Conservation (phyloP, 1,140 invertebrate species). For the Brachionus koreanus region DNA sequence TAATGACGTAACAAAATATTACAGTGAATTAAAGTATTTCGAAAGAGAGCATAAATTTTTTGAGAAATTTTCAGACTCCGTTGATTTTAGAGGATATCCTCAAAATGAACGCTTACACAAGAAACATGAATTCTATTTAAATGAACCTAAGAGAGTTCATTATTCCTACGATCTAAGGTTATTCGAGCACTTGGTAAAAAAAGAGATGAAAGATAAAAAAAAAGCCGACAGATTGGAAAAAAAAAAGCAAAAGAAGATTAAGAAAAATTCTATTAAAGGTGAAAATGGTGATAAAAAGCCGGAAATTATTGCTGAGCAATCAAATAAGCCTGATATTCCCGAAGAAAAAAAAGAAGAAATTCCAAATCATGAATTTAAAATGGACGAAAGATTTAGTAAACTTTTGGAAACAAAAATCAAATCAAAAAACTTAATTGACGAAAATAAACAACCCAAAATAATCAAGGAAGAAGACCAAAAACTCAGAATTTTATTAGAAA, state of each 20-base stretch:
- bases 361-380: neutral
- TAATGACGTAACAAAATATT: neutral
- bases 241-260: neutral
- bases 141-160: neutral
- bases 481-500: neutral
- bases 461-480: neutral
- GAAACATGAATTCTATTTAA: conserved; percentile 29
- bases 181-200: neutral
- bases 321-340: neutral
- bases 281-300: neutral
- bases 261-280: neutral
- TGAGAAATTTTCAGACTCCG: neutral
- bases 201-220: neutral
- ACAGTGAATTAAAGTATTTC: neutral
- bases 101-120: neutral
- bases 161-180: neutral
- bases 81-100: neutral
- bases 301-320: neutral
- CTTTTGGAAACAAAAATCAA: neutral
- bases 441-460: neutral
- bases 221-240: neutral
- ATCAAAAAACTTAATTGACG: neutral
- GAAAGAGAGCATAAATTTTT: neutral
- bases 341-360: neutral
- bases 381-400: neutral